phyloP scores from a whole-genome alignment of 2,797 vertebrate genomes.

The Salarias fasciatus region DNA sequence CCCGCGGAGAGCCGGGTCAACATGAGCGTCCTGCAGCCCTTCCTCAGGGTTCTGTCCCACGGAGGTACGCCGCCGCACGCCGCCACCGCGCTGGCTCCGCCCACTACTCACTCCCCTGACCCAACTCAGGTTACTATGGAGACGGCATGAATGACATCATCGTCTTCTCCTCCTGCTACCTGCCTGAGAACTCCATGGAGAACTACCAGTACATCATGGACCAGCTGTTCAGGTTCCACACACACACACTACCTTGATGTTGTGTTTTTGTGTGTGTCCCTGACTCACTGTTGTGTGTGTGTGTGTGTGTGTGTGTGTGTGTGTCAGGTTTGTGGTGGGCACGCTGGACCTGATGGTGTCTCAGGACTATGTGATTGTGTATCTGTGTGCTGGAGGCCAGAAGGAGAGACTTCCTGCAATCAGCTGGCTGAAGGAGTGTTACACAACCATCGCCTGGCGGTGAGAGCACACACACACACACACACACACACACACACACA shows the following conservation, averaged over 20 bases:
- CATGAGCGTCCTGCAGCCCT: conserved; percentile 84
- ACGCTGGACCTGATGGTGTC: conserved; percentile 86
- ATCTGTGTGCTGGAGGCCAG: conserved; percentile 82
- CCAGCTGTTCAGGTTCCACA: conserved; percentile 84
- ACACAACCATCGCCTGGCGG: conserved; percentile 82
- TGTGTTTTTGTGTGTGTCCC: too few species aligned
- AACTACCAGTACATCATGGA: conserved; percentile 87
- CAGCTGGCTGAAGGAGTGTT: conserved; percentile 86
- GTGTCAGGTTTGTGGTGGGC: conserved; percentile 85
- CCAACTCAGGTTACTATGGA: conserved; percentile 83
- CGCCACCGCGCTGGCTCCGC: neutral
- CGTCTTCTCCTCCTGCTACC: conserved; percentile 85
- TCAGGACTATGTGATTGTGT: conserved; percentile 85
- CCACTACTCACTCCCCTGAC: neutral
- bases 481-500: too few species aligned
- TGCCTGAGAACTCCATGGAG: conserved; percentile 79
- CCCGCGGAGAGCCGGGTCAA: conserved; percentile 78
- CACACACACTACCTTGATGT: too few species aligned
- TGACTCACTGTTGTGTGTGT: too few species aligned
- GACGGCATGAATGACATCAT: conserved; percentile 85
- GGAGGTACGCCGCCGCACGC: conserved; percentile 76
- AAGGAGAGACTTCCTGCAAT: conserved; percentile 82
- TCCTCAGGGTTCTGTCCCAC: conserved; percentile 83
- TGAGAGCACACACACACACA: too few species aligned
- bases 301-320: too few species aligned